A percentile compares a stretch with the other conserved stretches of the same genome.
Evolutionary conservation across 2,113 vertebrate species (phyloP).

Genomic region (Sapajus apella): DNA sequence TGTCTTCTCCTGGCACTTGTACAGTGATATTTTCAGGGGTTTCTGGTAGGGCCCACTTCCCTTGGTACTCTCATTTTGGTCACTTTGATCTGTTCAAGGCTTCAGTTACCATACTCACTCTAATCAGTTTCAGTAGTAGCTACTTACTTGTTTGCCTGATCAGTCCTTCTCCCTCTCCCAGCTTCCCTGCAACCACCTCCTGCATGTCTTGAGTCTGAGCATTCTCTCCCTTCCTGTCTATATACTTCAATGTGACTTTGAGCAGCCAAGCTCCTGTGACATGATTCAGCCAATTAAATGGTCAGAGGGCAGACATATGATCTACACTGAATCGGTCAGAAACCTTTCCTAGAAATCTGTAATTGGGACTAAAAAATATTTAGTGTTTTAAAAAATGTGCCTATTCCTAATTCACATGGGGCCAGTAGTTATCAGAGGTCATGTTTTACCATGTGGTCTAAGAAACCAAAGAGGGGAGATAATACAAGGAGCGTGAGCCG

Average conservation of each 20-base stretch:
- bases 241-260: neutral
- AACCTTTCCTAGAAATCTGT: neutral
- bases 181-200: rapidly evolving
- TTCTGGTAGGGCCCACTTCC: neutral
- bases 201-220: neutral
- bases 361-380: neutral
- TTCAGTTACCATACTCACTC: neutral
- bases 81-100: neutral
- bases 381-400: neutral
- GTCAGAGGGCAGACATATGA: neutral
- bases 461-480: neutral
- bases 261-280: neutral
- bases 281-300: neutral
- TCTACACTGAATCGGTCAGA: neutral
- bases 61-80: neutral
- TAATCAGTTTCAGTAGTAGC: neutral
- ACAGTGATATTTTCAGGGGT: neutral
- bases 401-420: neutral
- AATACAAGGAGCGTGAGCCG: neutral
- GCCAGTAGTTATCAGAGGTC: neutral
- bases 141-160: neutral
- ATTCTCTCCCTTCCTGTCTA: neutral
- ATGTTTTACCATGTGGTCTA: neutral
- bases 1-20: neutral
- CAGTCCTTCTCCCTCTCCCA: neutral